Percentiles rank a stretch among this genome's conserved stretches.
Conservation (phyloP, 1,140 invertebrate species). For the Potamilus streckersoni region DNA sequence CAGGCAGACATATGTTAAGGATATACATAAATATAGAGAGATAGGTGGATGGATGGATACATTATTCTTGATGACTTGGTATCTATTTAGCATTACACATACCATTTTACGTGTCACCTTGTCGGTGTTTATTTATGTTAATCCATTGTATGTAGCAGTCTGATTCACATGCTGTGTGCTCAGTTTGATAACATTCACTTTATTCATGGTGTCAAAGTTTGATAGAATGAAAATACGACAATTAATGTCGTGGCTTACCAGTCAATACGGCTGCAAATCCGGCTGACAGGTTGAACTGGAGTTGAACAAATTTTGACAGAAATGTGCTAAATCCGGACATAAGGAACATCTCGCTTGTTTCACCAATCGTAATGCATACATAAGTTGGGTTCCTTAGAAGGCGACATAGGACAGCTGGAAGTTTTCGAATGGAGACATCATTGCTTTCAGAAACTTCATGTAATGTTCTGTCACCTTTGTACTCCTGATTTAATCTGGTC, state of each 20-base stretch:
- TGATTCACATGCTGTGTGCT: no score
- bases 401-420: constrained; percentile 41
- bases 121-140: no score
- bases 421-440: constrained; percentile 44
- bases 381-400: constrained; percentile 83
- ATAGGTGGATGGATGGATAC: no score
- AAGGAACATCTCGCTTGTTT: constrained; percentile 78
- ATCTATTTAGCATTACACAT: no score
- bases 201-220: no score
- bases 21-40: no score
- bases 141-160: no score
- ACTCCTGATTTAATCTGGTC: constrained; percentile 79
- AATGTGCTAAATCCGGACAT: constrained; percentile 85
- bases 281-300: constrained; percentile 82
- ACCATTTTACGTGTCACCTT: no score
- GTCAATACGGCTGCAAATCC: constrained; percentile 80
- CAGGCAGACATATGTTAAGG: no score
- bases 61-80: no score
- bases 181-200: no score
- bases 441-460: constrained; percentile 26
- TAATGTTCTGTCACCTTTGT: constrained; percentile 57
- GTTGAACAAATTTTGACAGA: constrained; percentile 84
- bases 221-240: no score
- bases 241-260: constrained; percentile 69
- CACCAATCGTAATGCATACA: constrained; percentile 82